phyloP scores from a whole-genome alignment of 1,140 invertebrate genomes.

The Drosophila parvula region DNA sequence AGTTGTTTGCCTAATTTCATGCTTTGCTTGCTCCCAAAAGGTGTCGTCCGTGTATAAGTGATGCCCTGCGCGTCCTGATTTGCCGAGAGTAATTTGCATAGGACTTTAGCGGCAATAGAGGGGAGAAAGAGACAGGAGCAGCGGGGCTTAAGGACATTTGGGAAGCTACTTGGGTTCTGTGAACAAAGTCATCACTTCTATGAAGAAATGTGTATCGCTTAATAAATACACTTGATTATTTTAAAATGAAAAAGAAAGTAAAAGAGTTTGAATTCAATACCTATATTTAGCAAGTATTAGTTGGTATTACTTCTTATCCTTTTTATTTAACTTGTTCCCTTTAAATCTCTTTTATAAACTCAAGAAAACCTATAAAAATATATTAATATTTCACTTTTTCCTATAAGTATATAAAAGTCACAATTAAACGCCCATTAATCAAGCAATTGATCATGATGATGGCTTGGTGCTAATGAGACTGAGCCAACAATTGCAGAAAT shows the following conservation, averaged over 20 bases:
- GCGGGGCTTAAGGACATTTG: not conserved
- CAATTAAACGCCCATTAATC: slow-evolving; percentile 76
- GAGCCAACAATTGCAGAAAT: slow-evolving; percentile 66
- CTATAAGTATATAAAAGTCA: slow-evolving; percentile 49
- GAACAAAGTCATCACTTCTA: not conserved
- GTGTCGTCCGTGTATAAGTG: slow-evolving; percentile 45
- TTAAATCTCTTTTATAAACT: slow-evolving; percentile 30
- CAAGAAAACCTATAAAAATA: not conserved
- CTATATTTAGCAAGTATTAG: not conserved
- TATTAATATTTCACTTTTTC: not conserved
- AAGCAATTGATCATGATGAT: slow-evolving; percentile 50
- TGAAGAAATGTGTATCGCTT: not conserved
- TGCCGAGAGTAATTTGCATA: slow-evolving; percentile 22
- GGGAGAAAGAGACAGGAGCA: not conserved
- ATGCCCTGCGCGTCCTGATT: slow-evolving; percentile 40
- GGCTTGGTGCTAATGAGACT: slow-evolving; percentile 20
- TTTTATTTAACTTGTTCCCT: not conserved
- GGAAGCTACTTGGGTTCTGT: not conserved
- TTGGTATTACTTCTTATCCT: too few species aligned
- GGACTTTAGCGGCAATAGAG: not conserved
- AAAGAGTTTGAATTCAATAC: not conserved
- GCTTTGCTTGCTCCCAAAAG: slow-evolving; percentile 71
- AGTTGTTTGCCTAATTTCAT: slow-evolving; percentile 80
- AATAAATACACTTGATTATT: not conserved
- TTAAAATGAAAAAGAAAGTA: not conserved